Evolutionary conservation across 2,888 invertebrate genomes (phyloP).

Genomic region (Stenurella melanura): DNA sequence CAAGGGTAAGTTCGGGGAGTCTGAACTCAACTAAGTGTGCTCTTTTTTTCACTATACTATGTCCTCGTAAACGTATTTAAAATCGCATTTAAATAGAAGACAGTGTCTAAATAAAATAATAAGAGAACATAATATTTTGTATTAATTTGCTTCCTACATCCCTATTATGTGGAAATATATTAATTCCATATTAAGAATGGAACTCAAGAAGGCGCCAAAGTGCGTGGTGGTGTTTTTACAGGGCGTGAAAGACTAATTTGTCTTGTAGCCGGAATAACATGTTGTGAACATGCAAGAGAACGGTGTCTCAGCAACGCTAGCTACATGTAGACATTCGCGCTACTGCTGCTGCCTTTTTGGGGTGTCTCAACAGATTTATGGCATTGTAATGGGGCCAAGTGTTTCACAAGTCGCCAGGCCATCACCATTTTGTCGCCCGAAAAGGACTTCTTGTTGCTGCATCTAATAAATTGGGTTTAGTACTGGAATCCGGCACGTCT

Average conservation of each 20-base stretch:
- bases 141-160: constrained; percentile 22
- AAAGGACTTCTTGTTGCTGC: constrained; percentile 71
- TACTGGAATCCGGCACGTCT: constrained; percentile 47
- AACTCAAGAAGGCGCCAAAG: constrained; percentile 49
- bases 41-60: too few species aligned
- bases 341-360: constrained; percentile 57
- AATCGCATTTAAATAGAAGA: too few species aligned
- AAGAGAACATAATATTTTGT: too few species aligned
- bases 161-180: constrained; percentile 26
- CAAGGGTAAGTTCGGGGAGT: too few species aligned
- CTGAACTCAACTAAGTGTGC: too few species aligned
- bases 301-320: constrained; percentile 47
- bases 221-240: constrained; percentile 47
- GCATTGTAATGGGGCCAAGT: constrained; percentile 79
- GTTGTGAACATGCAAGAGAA: constrained; percentile 67
- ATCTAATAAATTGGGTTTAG: constrained; percentile 73
- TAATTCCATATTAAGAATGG: constrained; percentile 41
- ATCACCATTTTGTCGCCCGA: constrained; percentile 77
- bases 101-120: too few species aligned
- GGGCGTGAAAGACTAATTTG: constrained; percentile 65
- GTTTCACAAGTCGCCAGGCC: constrained; percentile 78
- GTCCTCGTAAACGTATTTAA: too few species aligned
- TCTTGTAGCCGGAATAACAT: constrained; percentile 67
- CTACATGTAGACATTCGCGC: constrained; percentile 68
- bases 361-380: constrained; percentile 75